Evolutionary conservation across 2,888 invertebrate genomes (phyloP), one percentile per base, ranked within the genome.

Genomic region (Rutpela maculata): DNA sequence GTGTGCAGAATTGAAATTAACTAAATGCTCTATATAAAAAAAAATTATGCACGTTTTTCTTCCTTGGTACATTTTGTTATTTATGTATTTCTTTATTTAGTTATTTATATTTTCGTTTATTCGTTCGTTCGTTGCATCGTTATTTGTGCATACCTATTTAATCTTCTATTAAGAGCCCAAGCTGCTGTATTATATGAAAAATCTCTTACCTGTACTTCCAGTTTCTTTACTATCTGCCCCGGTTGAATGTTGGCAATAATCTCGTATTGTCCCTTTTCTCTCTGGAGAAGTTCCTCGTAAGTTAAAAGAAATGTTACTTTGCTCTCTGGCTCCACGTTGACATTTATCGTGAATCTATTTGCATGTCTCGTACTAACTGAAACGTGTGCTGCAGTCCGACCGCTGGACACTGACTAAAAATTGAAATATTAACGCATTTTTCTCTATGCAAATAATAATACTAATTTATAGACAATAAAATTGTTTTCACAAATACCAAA

Each of bases 221-320:
- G 89, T 82, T 93, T 92, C 55, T 92, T 91, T 19, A 95, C 93
- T 6, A 92, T 82, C 80, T 92, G 91, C 35, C 93, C 93, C 0
- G 94, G 94, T 84, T 93, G 92, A 67, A 95, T 89, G 87, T 94
- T 93, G 74, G 94, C 91, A 18, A 92, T 91, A 83, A 93, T 92
- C 84, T 94, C 93, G 89, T 95, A 95, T 1, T 91, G 91, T 1
- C 93, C 93, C 74, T 93, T 91, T 75, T 92, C 91, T 4, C 94
- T 91, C 9, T 91, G 89, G 62, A 95, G 87, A 59, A 95, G 84
- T 88, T 95, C 94, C 86, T 95, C 94, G 87, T 95, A 95, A 0
- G 93, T 93, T 82, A 95, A 88, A 84, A 93, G 93, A 88, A 95
- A 95, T 0, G 91, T 89, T 0, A 93, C 93, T 74, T 91, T 91